These are phyloP conservation scores for Pheosia gnoma DNA, from an alignment of 2,888 invertebrate species.

Conservation along the genomic window DNA sequence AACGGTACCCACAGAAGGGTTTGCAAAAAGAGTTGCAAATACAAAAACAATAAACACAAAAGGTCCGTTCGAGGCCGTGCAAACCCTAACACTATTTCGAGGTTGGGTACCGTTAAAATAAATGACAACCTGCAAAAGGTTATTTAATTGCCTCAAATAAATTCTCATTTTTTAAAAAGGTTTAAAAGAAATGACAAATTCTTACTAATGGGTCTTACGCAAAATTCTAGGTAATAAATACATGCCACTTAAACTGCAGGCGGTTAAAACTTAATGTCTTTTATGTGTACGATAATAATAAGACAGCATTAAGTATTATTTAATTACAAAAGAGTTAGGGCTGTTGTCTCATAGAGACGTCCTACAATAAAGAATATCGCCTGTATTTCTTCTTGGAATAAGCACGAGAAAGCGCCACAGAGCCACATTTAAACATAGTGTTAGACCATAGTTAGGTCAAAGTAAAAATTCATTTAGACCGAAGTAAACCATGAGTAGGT, in stretches of 20 bases:
- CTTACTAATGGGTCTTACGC: constrained; percentile 27
- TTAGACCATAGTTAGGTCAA: too few species aligned
- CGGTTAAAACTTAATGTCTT: too few species aligned
- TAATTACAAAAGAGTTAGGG: too few species aligned
- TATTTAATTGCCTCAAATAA: constrained; percentile 67
- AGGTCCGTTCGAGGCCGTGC: constrained; percentile 44
- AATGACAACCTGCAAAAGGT: constrained; percentile 45
- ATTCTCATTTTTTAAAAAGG: constrained; percentile 28
- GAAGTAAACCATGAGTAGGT: too few species aligned
- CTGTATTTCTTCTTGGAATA: too few species aligned
- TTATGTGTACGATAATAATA: too few species aligned
- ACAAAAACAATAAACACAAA: constrained; percentile 58
- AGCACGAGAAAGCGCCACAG: too few species aligned
- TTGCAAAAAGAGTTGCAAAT: constrained; percentile 68
- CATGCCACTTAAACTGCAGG: background rate
- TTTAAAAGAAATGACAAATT: background rate
- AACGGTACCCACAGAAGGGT: constrained; percentile 52
- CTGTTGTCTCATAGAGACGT: too few species aligned
- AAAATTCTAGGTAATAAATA: background rate
- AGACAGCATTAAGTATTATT: too few species aligned
- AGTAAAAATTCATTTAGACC: too few species aligned
- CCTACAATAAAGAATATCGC: too few species aligned
- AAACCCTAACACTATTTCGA: constrained; percentile 46
- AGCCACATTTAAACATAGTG: too few species aligned
- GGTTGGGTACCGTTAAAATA: constrained; percentile 51